Conservation (phyloP, 2,113 vertebrate genomes). For the Megaleporinus macrocephalus region DNA sequence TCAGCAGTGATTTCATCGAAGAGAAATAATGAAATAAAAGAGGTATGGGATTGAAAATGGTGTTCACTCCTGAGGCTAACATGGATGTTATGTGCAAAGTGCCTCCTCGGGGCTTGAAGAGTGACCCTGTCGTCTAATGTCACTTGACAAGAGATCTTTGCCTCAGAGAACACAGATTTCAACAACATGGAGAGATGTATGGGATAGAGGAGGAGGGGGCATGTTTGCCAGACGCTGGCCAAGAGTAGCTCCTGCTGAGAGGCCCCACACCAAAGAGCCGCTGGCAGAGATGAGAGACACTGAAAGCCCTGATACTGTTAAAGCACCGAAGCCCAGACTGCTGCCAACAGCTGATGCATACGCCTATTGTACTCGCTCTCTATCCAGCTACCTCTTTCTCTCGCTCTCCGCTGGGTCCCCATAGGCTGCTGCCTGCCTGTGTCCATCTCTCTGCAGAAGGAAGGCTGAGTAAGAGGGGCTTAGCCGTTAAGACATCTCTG, state of each 20-base stretch:
- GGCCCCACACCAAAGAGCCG: background rate
- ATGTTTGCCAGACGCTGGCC: constrained; percentile 38
- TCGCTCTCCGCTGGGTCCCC: background rate
- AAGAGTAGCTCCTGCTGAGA: constrained; percentile 15
- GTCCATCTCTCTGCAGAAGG: background rate
- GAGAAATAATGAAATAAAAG: constrained; percentile 19
- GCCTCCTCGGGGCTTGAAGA: constrained; percentile 51
- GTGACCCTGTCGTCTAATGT: constrained; percentile 61
- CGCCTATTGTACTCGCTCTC: background rate
- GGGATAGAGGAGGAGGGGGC: constrained; percentile 57
- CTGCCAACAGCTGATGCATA: background rate
- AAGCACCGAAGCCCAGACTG: constrained; percentile 6
- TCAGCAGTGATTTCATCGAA: background rate
- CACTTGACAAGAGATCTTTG: constrained; percentile 61
- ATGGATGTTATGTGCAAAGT: constrained; percentile 54
- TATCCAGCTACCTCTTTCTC: background rate
- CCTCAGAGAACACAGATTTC: constrained; percentile 52
- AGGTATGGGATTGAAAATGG: constrained; percentile 1
- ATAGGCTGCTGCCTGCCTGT: background rate
- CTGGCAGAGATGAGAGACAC: constrained; percentile 5
- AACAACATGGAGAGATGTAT: constrained; percentile 52
- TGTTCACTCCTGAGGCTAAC: constrained; percentile 50
- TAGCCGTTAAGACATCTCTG: constrained; percentile 50
- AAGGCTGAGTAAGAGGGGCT: background rate
- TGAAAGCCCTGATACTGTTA: background rate